Conservation (phyloP, 1,140 invertebrate genomes). For the Contarinia nasturtii region DNA sequence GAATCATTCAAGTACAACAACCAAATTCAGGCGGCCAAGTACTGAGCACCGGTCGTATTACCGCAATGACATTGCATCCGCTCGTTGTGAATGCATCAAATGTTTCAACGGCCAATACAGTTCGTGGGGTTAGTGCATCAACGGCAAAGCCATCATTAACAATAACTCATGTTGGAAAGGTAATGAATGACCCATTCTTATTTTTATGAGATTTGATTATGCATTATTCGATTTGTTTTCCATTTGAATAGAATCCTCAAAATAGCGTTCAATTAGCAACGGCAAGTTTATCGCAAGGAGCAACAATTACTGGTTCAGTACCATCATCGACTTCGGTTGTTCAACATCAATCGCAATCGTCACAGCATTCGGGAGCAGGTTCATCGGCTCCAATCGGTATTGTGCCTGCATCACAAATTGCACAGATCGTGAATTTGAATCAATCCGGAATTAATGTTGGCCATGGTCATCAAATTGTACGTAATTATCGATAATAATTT, state of each 20-base stretch:
- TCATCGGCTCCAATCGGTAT: background rate
- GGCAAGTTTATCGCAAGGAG: constrained; percentile 8
- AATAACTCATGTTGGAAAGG: constrained; percentile 17
- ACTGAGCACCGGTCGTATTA: constrained; percentile 14
- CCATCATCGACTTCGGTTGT: background rate
- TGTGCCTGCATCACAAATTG: constrained; percentile 5
- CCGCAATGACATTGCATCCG: constrained; percentile 15
- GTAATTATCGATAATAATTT: background rate
- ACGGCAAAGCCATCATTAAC: constrained; percentile 21
- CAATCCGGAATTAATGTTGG: background rate
- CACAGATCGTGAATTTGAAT: constrained; percentile 8
- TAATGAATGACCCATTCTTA: no score
- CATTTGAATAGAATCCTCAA: no score
- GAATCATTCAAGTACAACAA: constrained; percentile 22
- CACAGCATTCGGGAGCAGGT: background rate
- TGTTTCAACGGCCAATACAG: constrained; percentile 17
- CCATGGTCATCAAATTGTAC: constrained; percentile 1
- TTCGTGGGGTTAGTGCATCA: constrained; percentile 9
- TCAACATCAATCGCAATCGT: background rate
- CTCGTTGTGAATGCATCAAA: constrained; percentile 15
- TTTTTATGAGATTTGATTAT: no score
- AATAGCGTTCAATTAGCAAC: constrained; percentile 1
- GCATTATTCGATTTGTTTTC: no score
- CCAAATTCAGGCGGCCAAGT: constrained; percentile 14
- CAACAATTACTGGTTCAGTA: background rate